phyloP scores from a whole-genome alignment of 2,113 vertebrate species.

The Heloderma charlesbogerti region DNA sequence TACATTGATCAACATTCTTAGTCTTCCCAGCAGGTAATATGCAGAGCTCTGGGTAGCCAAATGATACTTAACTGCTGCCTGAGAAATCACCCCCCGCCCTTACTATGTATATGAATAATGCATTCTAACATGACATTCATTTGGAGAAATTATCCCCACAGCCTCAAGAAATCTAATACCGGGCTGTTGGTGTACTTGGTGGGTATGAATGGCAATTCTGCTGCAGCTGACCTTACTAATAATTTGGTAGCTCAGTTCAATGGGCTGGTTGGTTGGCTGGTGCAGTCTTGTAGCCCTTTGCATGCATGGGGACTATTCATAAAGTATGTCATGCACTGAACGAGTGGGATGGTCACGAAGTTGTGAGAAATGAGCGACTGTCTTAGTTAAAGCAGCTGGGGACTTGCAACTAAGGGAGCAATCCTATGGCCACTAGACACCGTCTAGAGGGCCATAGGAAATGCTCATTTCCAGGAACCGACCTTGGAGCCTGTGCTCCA shows the following conservation, averaged over 20 bases:
- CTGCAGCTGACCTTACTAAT: background rate
- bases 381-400: background rate
- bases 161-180: background rate
- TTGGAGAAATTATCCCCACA: background rate
- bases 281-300: background rate
- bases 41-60: constrained; percentile 9
- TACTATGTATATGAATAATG: constrained; percentile 14
- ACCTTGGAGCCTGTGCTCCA: too few relatives aligned
- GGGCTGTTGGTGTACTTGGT: background rate
- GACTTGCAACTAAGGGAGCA: too few relatives aligned
- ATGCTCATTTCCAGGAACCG: too few relatives aligned
- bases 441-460: too few relatives aligned
- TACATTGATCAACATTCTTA: background rate
- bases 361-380: background rate
- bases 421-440: too few relatives aligned
- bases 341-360: too few relatives aligned
- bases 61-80: background rate
- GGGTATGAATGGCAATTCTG: background rate
- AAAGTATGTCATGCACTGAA: background rate
- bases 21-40: constrained; percentile 21
- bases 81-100: background rate
- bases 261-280: background rate
- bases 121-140: background rate
- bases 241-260: background rate
- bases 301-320: background rate